Base-by-base conservation (phyloP, 2,113 vertebrate genomes). In the Myxocyprinus asiaticus region DNA sequence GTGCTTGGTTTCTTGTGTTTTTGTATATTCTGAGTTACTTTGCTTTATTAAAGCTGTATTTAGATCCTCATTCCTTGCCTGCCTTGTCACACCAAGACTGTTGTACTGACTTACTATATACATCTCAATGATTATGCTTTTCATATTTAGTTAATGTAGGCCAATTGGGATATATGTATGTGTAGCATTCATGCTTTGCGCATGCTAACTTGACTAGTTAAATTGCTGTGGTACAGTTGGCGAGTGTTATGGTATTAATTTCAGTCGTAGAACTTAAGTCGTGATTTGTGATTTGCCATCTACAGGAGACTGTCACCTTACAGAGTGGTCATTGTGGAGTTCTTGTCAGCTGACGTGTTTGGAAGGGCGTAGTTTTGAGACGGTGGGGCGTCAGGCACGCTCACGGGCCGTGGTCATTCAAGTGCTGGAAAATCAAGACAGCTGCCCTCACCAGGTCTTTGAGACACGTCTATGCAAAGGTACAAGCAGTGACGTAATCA, bases 291-390 rank as follows among this genome's bases (percentile, higher is more conserved):
- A 7, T 55, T 22, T 65, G 5, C 7, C 3, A 11, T 71, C 0
- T 0, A 6, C 83, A 99, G 98, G 98, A 58, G 98, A 99, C 86
- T 99, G 98, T 86, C 96, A 98, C 85, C 90, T 97, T 85, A 95
- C 94, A 0, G 94, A 96, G 63, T 99, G 98, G 98, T 98, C 98
- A 0, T 86, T 90, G n/a, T 99, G 98, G 98, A 98, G 97, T 84
- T 90, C 94, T 0, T 99, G 98, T 43, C 96, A 99, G 92, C 90
- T 98, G 81, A 96, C 94, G 48, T 99, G 98, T 85, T 90, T 98
- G 43, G 93, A 96, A 45, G 97, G 97, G 65, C 94, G 96, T 81
- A 96, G 95, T 85, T 98, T 98, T 0, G 96, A 98, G 92, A 88
- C 93, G 0, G 85, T 15, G 0, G 97, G 98, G 0, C 95, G 87